Evolutionary conservation across 2,113 vertebrate species (phyloP), one percentile per base, ranked within the genome.

Genomic region (Carassius carassius): DNA sequence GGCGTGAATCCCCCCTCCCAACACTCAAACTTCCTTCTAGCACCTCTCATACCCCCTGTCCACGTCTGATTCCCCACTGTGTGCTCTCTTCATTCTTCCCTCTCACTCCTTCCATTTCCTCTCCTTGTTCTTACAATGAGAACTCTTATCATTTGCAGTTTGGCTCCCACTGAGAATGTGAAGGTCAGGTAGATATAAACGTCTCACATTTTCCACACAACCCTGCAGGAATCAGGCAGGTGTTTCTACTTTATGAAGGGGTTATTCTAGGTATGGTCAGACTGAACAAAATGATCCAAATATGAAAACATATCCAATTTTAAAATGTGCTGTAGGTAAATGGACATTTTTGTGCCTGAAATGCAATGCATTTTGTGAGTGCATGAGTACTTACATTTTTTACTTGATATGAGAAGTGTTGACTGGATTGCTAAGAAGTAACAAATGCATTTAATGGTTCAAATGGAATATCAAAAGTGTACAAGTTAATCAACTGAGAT

Each of bases 181-280:
- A 90, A 89, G 89, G 86, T 85, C 89, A 90, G 62, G 47, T 37
- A 58, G 65, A 80, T 63, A n/a, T 78, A 85, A 44, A 87, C 65
- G 70, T 37, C 81, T 74, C 69, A 70, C 65, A 14, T 78, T 21
- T 75, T 14, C 56, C 63, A 63, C 35, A 60, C 32, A 37, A 13
- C 17, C 67, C 32, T 62, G 75, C 72, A 74, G 54, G 75, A 77
- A 58, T 56, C 75, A 77, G 35, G 41, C 25, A 13, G 70, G n/a
- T 74, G 13, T 74, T 13, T 73, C 41, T 23, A n/a, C 21, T 21
- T 11, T 12, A 73, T 14, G 5, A 7, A 47, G 21, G 4, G 70
- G 5, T 47, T 47, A 73, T 47, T 73, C 70, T 23, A 44, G 41
- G 41, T 23, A 73, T 6, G 21, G n/a, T 23, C 41, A 73, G 6